Evolutionary conservation across 2,113 vertebrate species (phyloP).

Genomic region (Pogonocichla stellata): DNA sequence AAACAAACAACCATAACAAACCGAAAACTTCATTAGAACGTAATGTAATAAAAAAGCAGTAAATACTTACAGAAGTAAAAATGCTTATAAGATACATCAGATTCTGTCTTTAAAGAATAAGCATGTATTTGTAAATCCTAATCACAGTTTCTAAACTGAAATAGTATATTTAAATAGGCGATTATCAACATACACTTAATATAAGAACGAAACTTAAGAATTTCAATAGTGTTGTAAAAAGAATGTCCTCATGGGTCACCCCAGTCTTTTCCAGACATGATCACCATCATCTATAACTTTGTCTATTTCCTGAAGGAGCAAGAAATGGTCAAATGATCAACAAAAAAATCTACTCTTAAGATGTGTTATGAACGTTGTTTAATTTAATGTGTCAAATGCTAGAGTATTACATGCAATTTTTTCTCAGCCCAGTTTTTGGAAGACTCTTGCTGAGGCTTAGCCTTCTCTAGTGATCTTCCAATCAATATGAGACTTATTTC

Average conservation of each 20-base stretch:
- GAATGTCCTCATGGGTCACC: slow-evolving; percentile 30
- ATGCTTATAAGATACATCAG: not conserved
- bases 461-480: slow-evolving; percentile 77
- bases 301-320: slow-evolving; percentile 67
- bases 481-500: slow-evolving; percentile 72
- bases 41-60: not conserved
- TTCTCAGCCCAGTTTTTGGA: slow-evolving; percentile 62
- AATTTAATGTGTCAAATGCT: slow-evolving; percentile 66
- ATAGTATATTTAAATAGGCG: not conserved
- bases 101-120: not conserved
- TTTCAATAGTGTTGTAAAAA: not conserved
- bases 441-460: slow-evolving; percentile 73
- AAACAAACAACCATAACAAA: no score
- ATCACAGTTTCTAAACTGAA: not conserved
- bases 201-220: not conserved
- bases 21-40: not conserved
- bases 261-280: slow-evolving; percentile 64
- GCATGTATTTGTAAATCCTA: not conserved
- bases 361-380: slow-evolving; percentile 61
- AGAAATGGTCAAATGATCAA: slow-evolving; percentile 62
- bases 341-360: slow-evolving; percentile 61
- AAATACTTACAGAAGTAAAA: not conserved
- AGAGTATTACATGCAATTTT: slow-evolving; percentile 63
- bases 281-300: slow-evolving; percentile 56
- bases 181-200: not conserved